Conservation (phyloP, 2,888 invertebrate species). For the Philaethria dido region DNA sequence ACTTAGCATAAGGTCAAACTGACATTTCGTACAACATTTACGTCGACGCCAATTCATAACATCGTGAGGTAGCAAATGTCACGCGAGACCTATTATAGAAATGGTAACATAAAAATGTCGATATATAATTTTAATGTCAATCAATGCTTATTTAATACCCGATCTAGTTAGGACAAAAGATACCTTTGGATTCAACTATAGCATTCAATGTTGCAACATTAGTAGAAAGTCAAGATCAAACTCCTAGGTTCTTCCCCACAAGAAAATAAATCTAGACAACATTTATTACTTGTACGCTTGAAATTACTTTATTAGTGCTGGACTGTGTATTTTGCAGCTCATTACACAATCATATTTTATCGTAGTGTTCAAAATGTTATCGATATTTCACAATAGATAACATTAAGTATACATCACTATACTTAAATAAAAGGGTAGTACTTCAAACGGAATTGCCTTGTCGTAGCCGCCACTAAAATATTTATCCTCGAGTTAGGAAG, state of each 20-base stretch:
- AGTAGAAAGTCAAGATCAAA: not conserved
- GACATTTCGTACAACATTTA: conserved; percentile 79
- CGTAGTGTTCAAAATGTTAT: conserved; percentile 45
- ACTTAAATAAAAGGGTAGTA: conserved; percentile 56
- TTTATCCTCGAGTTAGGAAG: conserved; percentile 64
- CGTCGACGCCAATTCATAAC: conserved; percentile 62
- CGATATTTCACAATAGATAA: conserved; percentile 19
- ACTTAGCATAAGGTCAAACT: conserved; percentile 82
- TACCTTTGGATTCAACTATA: too few species aligned
- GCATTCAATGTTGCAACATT: not conserved
- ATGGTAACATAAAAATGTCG: conserved; percentile 42
- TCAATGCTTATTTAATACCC: not conserved
- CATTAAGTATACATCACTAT: conserved; percentile 24
- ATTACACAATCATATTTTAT: not conserved
- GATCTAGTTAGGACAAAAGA: not conserved
- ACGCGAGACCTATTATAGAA: conserved; percentile 63
- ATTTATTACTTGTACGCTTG: not conserved
- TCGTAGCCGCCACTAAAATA: conserved; percentile 66
- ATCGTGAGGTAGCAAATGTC: conserved; percentile 58
- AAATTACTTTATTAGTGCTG: not conserved
- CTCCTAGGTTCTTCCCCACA: too few species aligned
- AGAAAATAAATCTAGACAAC: too few species aligned
- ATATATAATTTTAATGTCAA: conserved; percentile 25
- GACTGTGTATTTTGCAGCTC: not conserved
- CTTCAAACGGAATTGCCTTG: conserved; percentile 63